Conservation (phyloP, 2,888 invertebrate genomes). For the Hypomecis atomaria region DNA sequence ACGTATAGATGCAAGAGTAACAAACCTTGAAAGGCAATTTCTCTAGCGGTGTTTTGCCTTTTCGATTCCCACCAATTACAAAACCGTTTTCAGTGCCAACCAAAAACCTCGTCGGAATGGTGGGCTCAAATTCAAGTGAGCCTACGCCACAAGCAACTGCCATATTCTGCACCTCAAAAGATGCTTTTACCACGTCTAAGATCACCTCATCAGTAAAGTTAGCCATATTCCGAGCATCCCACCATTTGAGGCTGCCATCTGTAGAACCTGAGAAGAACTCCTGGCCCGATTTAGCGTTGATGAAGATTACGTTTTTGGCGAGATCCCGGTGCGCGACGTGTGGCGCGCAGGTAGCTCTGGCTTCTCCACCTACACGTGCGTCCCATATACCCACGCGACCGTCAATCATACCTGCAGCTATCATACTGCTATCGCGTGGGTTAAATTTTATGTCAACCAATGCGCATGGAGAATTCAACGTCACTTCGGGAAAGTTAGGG, state of each 20-base stretch:
- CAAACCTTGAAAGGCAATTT: slow-evolving; percentile 85
- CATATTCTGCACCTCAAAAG: slow-evolving; percentile 79
- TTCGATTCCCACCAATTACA: slow-evolving; percentile 88
- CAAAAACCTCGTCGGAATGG: slow-evolving; percentile 90
- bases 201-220: slow-evolving; percentile 87
- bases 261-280: slow-evolving; percentile 97
- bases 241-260: slow-evolving; percentile 94
- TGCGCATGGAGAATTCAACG: slow-evolving; percentile 88
- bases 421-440: slow-evolving; percentile 88
- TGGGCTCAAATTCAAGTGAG: slow-evolving; percentile 88
- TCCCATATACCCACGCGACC: slow-evolving; percentile 91
- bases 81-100: slow-evolving; percentile 88
- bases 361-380: slow-evolving; percentile 88
- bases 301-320: slow-evolving; percentile 93
- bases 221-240: slow-evolving; percentile 88
- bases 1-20: too few species aligned
- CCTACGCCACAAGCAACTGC: slow-evolving; percentile 85
- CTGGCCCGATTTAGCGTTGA: slow-evolving; percentile 95
- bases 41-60: slow-evolving; percentile 88
- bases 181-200: slow-evolving; percentile 86
- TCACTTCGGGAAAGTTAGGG: slow-evolving; percentile 89
- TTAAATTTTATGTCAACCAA: slow-evolving; percentile 93
- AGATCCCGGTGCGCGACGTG: slow-evolving; percentile 95
- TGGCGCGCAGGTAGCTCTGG: slow-evolving; percentile 88
- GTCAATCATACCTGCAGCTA: slow-evolving; percentile 88